Percentiles rank a stretch among this genome's conserved stretches.
These are phyloP conservation scores for Ganaspis brasiliensis DNA, from an alignment of 2,888 invertebrate species.

Conservation along the genomic window DNA sequence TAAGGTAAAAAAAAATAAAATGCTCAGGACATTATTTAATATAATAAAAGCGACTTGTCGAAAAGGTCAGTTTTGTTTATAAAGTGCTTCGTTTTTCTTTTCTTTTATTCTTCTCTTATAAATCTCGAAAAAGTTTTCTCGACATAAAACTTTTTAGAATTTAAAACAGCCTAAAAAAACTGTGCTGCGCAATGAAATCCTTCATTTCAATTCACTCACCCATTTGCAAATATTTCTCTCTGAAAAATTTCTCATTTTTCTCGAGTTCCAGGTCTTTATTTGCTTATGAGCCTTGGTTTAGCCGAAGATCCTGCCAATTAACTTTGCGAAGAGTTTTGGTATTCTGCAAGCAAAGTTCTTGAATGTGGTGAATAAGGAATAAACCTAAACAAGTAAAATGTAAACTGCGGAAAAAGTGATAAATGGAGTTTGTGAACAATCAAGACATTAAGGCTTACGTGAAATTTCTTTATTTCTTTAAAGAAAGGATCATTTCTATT, in stretches of 20 bases:
- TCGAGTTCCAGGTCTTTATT: slow-evolving; percentile 1
- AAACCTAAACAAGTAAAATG: slow-evolving; percentile 27
- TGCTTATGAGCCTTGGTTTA: not conserved
- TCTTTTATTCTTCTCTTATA: not conserved
- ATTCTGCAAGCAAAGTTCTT: slow-evolving; percentile 20
- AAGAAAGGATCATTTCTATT: too few species aligned
- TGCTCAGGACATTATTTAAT: too few species aligned
- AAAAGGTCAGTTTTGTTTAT: not conserved
- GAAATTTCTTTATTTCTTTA: not conserved
- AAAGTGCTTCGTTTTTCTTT: not conserved
- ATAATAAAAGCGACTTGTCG: not conserved
- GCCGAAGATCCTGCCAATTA: slow-evolving; percentile 27
- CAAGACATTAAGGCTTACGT: not conserved
- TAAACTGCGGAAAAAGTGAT: not conserved
- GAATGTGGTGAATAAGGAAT: slow-evolving; percentile 15
- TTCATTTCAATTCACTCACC: not conserved
- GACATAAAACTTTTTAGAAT: not conserved
- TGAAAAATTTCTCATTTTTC: slow-evolving; percentile 2
- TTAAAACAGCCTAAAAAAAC: not conserved
- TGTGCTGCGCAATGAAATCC: not conserved
- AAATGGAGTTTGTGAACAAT: not conserved
- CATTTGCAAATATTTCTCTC: not conserved
- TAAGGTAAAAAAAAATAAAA: too few species aligned
- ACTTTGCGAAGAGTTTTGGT: slow-evolving; percentile 3
- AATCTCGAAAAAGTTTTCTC: not conserved